Conservation (phyloP, 2,113 vertebrate genomes). For the Tor tambroides region DNA sequence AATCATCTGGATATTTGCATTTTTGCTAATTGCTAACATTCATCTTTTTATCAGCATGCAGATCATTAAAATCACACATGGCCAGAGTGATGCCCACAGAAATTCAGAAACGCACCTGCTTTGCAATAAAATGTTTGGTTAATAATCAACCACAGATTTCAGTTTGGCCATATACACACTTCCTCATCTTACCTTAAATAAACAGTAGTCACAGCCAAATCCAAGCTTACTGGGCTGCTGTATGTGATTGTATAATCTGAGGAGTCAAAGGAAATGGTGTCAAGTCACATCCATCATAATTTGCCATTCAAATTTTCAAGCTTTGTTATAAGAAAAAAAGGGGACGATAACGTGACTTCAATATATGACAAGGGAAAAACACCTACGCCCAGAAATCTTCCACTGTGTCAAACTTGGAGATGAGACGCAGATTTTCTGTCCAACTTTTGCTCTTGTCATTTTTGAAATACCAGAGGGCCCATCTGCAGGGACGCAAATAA, state of each 20-base stretch:
- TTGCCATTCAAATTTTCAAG: not conserved
- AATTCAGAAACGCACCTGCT: not conserved
- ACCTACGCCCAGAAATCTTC: conserved; percentile 86
- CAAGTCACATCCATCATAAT: not conserved
- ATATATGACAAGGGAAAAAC: not conserved
- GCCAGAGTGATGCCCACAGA: not conserved
- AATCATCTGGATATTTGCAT: not conserved
- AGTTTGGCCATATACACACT: not conserved
- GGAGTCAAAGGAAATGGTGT: conserved; percentile 36
- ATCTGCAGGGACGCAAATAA: conserved; percentile 66
- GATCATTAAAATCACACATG: not conserved
- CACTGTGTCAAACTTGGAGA: conserved; percentile 65
- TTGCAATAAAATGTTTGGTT: not conserved
- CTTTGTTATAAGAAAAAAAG: not conserved
- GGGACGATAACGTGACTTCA: not conserved
- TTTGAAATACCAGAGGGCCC: conserved; percentile 87
- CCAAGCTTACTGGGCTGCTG: conserved; percentile 82
- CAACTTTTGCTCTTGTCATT: conserved; percentile 85
- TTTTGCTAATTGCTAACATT: not conserved
- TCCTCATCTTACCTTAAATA: conserved; percentile 78
- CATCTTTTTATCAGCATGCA: not conserved
- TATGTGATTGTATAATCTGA: conserved; percentile 84
- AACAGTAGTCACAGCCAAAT: conserved; percentile 81
- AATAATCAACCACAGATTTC: not conserved
- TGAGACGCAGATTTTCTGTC: conserved; percentile 83